These are phyloP conservation scores for Harpalus rubripes DNA, from an alignment of 2,888 invertebrate species.

Conservation along the genomic window DNA sequence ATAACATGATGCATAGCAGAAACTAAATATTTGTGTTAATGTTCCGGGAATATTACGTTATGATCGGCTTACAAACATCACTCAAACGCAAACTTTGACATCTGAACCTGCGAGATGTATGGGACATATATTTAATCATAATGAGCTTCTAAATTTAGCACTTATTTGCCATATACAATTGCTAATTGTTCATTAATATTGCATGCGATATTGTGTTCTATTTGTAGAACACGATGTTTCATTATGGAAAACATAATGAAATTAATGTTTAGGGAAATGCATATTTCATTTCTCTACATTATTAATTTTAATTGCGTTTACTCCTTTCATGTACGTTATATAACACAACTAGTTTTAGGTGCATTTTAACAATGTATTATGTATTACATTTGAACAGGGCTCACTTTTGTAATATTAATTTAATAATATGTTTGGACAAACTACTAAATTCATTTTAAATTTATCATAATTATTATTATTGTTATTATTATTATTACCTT, in stretches of 20 bases:
- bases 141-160: neutral
- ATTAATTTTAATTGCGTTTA: neutral
- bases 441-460: too few species aligned
- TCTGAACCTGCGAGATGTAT: neutral
- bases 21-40: slow-evolving; percentile 22
- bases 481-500: too few species aligned
- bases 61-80: slow-evolving; percentile 36
- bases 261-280: neutral
- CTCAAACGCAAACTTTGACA: slow-evolving; percentile 8
- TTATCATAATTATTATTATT: too few species aligned
- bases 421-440: too few species aligned
- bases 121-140: neutral
- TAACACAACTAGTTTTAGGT: too few species aligned
- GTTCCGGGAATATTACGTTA: slow-evolving; percentile 19
- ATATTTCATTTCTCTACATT: neutral
- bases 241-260: neutral
- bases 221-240: neutral
- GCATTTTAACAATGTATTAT: too few species aligned
- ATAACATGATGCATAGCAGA: slow-evolving; percentile 5
- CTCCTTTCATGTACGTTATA: neutral
- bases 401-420: too few species aligned
- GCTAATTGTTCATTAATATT: slow-evolving; percentile 3
- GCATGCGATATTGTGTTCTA: neutral
- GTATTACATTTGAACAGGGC: too few species aligned
- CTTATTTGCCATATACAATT: neutral